Evolutionary conservation across 2,113 vertebrate species (phyloP).

Genomic region (Colaptes auratus): DNA sequence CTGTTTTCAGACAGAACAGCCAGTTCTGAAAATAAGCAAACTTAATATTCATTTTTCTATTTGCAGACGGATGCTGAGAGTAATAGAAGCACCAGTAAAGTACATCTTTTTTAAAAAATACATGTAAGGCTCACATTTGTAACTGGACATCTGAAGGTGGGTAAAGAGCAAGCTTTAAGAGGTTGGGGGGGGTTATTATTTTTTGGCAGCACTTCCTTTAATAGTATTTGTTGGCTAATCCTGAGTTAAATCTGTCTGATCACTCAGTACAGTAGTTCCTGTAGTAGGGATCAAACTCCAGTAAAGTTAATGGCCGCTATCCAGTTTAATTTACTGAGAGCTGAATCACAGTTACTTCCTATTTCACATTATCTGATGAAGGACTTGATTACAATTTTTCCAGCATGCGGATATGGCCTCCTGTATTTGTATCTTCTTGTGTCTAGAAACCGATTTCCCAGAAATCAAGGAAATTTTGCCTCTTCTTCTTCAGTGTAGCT

Average conservation of each 20-base stretch:
- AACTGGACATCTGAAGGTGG: background rate
- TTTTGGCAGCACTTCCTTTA: background rate
- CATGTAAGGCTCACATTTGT: background rate
- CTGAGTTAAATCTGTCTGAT: background rate
- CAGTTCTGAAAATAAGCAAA: conserved; percentile 7
- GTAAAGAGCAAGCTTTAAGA: background rate
- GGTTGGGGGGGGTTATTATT: background rate
- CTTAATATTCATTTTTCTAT: background rate
- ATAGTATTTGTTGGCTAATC: background rate
- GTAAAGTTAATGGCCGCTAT: conserved; percentile 1
- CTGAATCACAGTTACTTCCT: conserved; percentile 30
- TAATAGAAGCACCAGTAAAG: background rate
- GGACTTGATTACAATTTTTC: background rate
- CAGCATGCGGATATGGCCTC: background rate
- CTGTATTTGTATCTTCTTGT: background rate
- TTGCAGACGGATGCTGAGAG: background rate
- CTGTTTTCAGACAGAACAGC: background rate
- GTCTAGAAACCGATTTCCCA: conserved; percentile 15
- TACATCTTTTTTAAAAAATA: background rate
- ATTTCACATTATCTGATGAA: conserved; percentile 31
- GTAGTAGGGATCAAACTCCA: background rate
- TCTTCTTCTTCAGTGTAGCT: background rate
- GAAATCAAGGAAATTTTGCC: conserved; percentile 1
- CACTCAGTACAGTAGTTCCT: background rate
- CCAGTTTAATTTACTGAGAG: background rate